These are phyloP conservation scores for Tetrapedia diversipes DNA, from an alignment of 2,888 invertebrate species.

Conservation along the genomic window DNA sequence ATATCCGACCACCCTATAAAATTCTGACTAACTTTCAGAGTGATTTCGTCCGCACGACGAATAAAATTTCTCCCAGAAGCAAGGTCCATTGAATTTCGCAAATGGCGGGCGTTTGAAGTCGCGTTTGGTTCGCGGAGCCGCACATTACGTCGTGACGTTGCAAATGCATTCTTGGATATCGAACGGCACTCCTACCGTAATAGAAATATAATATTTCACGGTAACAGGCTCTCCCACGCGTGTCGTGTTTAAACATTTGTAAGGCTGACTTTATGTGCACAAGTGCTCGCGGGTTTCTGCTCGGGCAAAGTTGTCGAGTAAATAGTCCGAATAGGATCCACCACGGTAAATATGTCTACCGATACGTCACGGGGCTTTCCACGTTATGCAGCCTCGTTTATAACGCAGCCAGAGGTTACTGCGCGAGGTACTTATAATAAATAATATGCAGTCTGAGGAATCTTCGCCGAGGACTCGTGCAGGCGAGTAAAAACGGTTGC, in stretches of 20 bases:
- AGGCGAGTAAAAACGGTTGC: constrained; percentile 44
- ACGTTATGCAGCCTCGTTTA: constrained; percentile 68
- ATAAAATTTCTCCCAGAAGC: constrained; percentile 4
- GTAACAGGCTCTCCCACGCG: constrained; percentile 41
- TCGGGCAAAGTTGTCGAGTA: constrained; percentile 61
- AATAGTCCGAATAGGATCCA: constrained; percentile 70
- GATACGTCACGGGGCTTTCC: constrained; percentile 70
- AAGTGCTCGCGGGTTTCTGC: constrained; percentile 38
- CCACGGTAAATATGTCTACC: constrained; percentile 74
- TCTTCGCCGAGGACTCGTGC: constrained; percentile 36
- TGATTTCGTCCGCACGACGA: background rate
- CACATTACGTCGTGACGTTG: constrained; percentile 38
- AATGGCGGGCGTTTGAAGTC: constrained; percentile 1
- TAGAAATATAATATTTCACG: constrained; percentile 54
- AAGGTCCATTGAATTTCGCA: constrained; percentile 12
- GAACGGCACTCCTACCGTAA: constrained; percentile 35
- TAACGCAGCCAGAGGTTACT: constrained; percentile 65
- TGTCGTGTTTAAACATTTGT: constrained; percentile 64
- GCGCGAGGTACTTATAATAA: constrained; percentile 68
- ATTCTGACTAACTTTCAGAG: constrained; percentile 6
- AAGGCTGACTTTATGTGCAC: constrained; percentile 59
- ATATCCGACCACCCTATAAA: constrained; percentile 1
- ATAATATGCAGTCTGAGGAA: constrained; percentile 65
- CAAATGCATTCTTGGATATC: constrained; percentile 28
- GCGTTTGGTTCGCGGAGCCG: constrained; percentile 17